Percentiles rank a stretch among this genome's conserved stretches.
These are phyloP conservation scores for Sminthurides bifidus DNA, from an alignment of 1,140 invertebrate species.

Conservation along the genomic window DNA sequence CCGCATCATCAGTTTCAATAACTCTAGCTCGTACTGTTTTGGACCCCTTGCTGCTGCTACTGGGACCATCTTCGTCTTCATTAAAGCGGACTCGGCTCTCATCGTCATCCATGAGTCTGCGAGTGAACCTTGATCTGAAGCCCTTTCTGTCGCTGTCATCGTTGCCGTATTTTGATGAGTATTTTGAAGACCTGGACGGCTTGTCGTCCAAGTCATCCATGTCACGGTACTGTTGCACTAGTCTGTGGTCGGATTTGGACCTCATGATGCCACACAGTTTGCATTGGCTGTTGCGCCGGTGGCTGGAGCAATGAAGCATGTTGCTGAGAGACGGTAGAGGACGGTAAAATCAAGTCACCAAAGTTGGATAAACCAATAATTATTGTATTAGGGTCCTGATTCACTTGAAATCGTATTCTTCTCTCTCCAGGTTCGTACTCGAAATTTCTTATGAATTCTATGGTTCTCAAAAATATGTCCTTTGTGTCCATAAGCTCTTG, in stretches of 20 bases:
- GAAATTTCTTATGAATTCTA: constrained; percentile 85
- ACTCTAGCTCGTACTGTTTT: constrained; percentile 46
- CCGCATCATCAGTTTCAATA: constrained; percentile 76
- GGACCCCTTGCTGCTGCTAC: constrained; percentile 44
- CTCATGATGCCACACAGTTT: constrained; percentile 60
- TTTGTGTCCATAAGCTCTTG: constrained; percentile 73
- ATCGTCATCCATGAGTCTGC: constrained; percentile 38
- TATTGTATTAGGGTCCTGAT: constrained; percentile 77
- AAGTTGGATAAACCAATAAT: constrained; percentile 71
- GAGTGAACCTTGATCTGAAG: constrained; percentile 57
- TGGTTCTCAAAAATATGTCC: constrained; percentile 84
- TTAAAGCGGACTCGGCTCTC: constrained; percentile 7
- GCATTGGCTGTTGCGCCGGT: constrained; percentile 36
- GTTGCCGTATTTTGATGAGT: constrained; percentile 29
- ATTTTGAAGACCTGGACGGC: not conserved
- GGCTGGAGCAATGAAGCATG: not conserved
- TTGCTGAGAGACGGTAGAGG: constrained; percentile 33
- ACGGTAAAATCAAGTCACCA: constrained; percentile 57
- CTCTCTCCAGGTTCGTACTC: constrained; percentile 81
- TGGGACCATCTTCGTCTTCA: not conserved
- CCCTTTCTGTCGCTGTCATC: constrained; percentile 39
- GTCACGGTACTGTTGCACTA: constrained; percentile 76
- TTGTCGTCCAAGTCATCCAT: constrained; percentile 38
- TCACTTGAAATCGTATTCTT: constrained; percentile 68
- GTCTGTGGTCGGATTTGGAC: constrained; percentile 82